A percentile compares a stretch with the other conserved stretches of the same genome.
Conservation (phyloP, 1,140 invertebrate genomes). For the Brachionus rotundiformis region DNA sequence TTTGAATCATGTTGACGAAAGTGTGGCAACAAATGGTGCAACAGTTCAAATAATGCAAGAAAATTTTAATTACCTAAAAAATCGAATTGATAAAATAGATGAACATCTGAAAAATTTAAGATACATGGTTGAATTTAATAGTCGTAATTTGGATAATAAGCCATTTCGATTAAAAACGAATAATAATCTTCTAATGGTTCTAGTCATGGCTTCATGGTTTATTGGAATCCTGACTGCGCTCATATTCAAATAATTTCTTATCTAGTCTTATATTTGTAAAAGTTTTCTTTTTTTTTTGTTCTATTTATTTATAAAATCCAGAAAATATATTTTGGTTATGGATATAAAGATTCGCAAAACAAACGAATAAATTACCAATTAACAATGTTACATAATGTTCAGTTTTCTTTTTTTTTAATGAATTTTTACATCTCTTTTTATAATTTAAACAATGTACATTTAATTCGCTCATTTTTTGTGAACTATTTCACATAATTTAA, state of each 20-base stretch:
- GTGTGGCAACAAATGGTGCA: background rate
- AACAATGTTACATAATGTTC: slow-evolving; percentile 13
- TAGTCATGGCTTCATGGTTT: background rate
- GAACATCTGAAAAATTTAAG: background rate
- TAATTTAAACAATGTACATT: background rate
- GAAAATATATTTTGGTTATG: background rate
- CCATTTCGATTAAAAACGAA: background rate
- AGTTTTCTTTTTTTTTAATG: background rate
- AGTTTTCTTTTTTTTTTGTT: background rate
- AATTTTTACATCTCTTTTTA: background rate
- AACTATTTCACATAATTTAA: background rate
- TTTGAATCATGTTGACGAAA: background rate
- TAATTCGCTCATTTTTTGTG: background rate
- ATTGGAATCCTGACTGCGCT: background rate
- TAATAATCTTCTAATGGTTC: background rate
- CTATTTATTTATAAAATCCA: background rate
- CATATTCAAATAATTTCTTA: background rate
- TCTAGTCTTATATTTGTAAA: background rate
- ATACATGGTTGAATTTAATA: background rate
- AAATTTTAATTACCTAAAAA: slow-evolving; percentile 15
- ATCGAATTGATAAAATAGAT: slow-evolving; percentile 1
- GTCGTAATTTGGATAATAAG: background rate
- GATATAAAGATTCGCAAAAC: background rate
- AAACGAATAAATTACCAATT: background rate
- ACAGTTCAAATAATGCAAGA: background rate